A percentile compares a stretch with the other conserved stretches of the same genome.
Evolutionary conservation across 2,888 invertebrate genomes (phyloP).

Genomic region (Yponomeuta malinellus): DNA sequence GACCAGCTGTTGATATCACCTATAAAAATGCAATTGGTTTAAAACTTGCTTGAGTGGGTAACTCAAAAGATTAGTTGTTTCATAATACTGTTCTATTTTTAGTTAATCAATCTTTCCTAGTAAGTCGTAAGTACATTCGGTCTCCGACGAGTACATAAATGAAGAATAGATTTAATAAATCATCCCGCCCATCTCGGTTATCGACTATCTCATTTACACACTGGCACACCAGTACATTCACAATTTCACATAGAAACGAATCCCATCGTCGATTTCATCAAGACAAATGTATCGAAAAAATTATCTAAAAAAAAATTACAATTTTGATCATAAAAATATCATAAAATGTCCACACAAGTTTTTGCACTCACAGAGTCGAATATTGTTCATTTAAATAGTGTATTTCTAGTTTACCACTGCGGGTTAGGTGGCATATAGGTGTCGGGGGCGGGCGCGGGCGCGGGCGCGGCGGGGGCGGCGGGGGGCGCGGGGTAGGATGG

Average conservation of each 20-base stretch:
- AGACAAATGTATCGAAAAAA: background rate
- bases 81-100: slow-evolving; percentile 4
- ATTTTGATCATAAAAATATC: background rate
- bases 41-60: background rate
- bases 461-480: slow-evolving; percentile 31
- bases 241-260: background rate
- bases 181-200: background rate
- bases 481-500: slow-evolving; percentile 27
- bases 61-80: no score
- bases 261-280: background rate
- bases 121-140: slow-evolving; percentile 1
- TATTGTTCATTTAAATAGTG: background rate
- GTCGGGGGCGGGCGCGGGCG: slow-evolving; percentile 37
- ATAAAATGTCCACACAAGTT: background rate
- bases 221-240: background rate
- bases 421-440: slow-evolving; percentile 58
- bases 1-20: background rate
- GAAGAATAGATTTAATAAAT: background rate
- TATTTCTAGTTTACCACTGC: slow-evolving; percentile 47
- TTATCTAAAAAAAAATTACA: background rate
- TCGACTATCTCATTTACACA: background rate
- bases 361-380: background rate
- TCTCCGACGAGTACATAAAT: background rate
- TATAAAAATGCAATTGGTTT: slow-evolving; percentile 4
- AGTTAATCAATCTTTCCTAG: background rate